Evolutionary conservation across 1,140 invertebrate genomes (phyloP).

Genomic region (Parasteatoda tepidariorum): DNA sequence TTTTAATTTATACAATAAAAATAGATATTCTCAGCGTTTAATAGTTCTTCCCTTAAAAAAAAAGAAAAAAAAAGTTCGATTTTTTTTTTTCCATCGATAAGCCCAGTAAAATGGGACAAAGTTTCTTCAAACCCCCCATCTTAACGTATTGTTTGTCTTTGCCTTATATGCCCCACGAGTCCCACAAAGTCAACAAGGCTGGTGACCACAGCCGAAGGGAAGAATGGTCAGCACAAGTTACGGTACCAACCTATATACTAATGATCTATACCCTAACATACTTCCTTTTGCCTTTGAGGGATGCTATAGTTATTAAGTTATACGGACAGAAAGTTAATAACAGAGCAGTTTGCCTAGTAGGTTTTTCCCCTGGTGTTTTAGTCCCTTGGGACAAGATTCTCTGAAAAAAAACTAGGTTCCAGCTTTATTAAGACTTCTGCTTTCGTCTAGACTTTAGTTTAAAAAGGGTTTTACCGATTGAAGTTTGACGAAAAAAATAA

Average conservation of each 20-base stretch:
- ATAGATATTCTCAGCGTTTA: too few species aligned
- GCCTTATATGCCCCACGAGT: slow-evolving; percentile 22
- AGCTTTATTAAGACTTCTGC: slow-evolving; percentile 1
- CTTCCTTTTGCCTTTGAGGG: slow-evolving; percentile 18
- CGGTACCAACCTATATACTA: slow-evolving; percentile 10
- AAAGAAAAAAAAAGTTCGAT: too few species aligned
- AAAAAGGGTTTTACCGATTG: not conserved
- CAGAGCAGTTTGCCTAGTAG: slow-evolving; percentile 31
- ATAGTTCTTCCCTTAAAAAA: too few species aligned
- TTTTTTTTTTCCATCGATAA: too few species aligned
- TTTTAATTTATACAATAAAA: too few species aligned
- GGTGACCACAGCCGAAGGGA: not conserved
- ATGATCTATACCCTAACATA: slow-evolving; percentile 20
- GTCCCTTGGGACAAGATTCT: not conserved
- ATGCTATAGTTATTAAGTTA: slow-evolving; percentile 53
- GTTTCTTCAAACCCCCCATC: slow-evolving; percentile 5
- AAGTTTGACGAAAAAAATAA: too few species aligned
- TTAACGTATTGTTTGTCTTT: slow-evolving; percentile 52
- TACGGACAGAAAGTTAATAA: slow-evolving; percentile 55
- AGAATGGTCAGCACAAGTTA: slow-evolving; percentile 1
- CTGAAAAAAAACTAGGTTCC: not conserved
- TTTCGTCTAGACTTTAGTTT: slow-evolving; percentile 1
- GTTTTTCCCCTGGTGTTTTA: not conserved
- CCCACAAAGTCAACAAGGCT: slow-evolving; percentile 43
- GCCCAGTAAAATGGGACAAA: too few species aligned